These are phyloP conservation scores for Parazoanthus darwini DNA, from an alignment of 92 coral and sea anemone species.

Conservation along the genomic window DNA sequence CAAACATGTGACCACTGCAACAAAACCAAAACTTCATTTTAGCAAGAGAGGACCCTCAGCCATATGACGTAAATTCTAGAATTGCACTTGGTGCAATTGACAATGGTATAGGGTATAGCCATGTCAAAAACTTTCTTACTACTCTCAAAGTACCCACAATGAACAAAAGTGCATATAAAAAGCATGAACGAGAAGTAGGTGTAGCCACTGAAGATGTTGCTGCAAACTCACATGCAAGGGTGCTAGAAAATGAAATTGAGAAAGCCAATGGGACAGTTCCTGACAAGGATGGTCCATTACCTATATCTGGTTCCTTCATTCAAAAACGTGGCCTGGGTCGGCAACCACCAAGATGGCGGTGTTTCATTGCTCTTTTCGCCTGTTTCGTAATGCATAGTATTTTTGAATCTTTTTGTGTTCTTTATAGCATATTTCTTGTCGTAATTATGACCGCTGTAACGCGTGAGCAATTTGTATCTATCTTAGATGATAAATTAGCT, in stretches of 20 bases:
- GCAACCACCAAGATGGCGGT: neutral
- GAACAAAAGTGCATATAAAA: conserved; percentile 45
- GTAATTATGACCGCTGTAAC: too few relatives aligned
- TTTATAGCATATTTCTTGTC: too few relatives aligned
- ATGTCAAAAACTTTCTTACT: conserved; percentile 40
- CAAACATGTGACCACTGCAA: neutral
- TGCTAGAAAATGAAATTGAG: conserved; percentile 20
- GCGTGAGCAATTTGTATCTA: neutral
- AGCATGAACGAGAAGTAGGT: conserved; percentile 51
- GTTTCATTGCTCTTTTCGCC: neutral
- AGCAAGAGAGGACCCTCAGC: conserved; percentile 35
- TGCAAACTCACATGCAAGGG: conserved; percentile 6
- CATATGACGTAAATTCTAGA: conserved; percentile 40
- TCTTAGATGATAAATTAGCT: neutral
- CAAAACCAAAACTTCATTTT: neutral
- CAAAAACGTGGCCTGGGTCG: neutral
- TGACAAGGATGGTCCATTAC: conserved; percentile 8
- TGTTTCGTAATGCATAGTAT: too few relatives aligned
- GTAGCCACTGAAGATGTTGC: conserved; percentile 40
- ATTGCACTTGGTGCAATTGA: conserved; percentile 42
- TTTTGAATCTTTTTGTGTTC: too few relatives aligned
- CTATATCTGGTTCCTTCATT: conserved; percentile 13
- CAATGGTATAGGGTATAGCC: conserved; percentile 51
- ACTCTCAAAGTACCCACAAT: conserved; percentile 52
- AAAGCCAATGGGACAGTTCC: conserved; percentile 1